Evolutionary conservation across 2,113 vertebrate genomes (phyloP).

Genomic region (Syngnathus scovelli): DNA sequence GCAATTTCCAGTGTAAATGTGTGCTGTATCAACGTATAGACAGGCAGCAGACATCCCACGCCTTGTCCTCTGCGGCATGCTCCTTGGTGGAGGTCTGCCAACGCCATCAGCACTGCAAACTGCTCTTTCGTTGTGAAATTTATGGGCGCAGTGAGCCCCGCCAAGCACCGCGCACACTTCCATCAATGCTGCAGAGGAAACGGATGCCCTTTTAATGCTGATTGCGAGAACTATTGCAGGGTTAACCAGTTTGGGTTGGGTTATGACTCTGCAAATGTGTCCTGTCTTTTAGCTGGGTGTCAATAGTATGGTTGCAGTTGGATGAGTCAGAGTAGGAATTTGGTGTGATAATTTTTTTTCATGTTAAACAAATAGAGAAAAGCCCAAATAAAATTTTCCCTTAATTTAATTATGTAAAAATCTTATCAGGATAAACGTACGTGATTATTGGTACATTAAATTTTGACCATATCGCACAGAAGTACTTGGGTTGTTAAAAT

Average conservation of each 20-base stretch:
- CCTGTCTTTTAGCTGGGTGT: not conserved
- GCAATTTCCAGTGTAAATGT: not conserved
- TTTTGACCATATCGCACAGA: no score
- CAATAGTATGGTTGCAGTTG: not conserved
- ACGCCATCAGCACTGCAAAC: conserved; percentile 45
- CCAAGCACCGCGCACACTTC: conserved; percentile 11
- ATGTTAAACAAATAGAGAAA: no score
- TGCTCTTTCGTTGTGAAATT: conserved; percentile 42
- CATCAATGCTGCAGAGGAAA: conserved; percentile 38
- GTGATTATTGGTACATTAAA: no score
- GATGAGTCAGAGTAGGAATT: no score
- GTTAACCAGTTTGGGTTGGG: conserved; percentile 23
- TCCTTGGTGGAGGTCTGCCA: conserved; percentile 52
- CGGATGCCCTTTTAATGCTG: conserved; percentile 9
- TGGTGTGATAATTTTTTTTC: no score
- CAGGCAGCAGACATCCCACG: conserved; percentile 36
- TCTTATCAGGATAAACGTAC: no score
- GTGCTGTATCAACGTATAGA: conserved; percentile 17
- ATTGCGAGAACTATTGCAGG: conserved; percentile 1
- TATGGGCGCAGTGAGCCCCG: conserved; percentile 39
- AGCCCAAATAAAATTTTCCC: no score
- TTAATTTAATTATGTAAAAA: no score
- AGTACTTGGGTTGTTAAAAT: no score
- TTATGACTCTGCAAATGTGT: not conserved
- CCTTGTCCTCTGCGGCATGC: conserved; percentile 52